phyloP scores from a whole-genome alignment of 2,888 invertebrate genomes.

The Platycheirus albimanus region DNA sequence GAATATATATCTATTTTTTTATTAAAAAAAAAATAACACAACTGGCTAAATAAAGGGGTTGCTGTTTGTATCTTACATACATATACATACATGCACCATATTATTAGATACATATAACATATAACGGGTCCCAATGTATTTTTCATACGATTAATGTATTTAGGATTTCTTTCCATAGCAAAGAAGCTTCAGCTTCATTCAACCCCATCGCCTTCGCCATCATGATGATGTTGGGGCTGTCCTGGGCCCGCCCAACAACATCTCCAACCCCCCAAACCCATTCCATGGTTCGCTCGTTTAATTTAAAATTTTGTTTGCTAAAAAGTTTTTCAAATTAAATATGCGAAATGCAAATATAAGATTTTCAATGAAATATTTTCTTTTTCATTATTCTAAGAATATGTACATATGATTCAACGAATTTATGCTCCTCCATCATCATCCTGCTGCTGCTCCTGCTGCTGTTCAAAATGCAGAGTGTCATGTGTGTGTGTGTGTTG shows the following conservation, averaged over 20 bases:
- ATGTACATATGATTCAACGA: conserved; percentile 58
- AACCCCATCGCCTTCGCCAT: not conserved
- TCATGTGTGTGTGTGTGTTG: no score
- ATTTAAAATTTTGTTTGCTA: conserved; percentile 74
- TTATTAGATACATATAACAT: conserved; percentile 21
- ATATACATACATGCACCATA: no score
- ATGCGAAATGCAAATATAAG: conserved; percentile 74
- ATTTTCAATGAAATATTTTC: conserved; percentile 73
- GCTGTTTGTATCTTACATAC: conserved; percentile 49
- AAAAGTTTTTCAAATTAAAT: conserved; percentile 73
- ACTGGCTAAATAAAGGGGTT: conserved; percentile 58
- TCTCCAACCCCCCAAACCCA: no score
- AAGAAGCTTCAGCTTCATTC: not conserved
- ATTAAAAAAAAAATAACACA: conserved; percentile 30
- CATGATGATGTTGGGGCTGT: no score
- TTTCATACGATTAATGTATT: conserved; percentile 72
- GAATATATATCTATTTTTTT: conserved; percentile 14
- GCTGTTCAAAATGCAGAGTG: conserved; percentile 9
- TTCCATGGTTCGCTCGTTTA: conserved; percentile 53
- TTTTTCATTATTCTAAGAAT: conserved; percentile 71
- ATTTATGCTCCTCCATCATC: conserved; percentile 23
- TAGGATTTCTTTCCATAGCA: conserved; percentile 54
- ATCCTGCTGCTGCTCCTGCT: no score
- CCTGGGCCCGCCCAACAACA: no score
- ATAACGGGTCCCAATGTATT: conserved; percentile 67